Evolutionary conservation across 2,797 vertebrate genomes (phyloP).

Genomic region (Acrocephalus scirpaceus): DNA sequence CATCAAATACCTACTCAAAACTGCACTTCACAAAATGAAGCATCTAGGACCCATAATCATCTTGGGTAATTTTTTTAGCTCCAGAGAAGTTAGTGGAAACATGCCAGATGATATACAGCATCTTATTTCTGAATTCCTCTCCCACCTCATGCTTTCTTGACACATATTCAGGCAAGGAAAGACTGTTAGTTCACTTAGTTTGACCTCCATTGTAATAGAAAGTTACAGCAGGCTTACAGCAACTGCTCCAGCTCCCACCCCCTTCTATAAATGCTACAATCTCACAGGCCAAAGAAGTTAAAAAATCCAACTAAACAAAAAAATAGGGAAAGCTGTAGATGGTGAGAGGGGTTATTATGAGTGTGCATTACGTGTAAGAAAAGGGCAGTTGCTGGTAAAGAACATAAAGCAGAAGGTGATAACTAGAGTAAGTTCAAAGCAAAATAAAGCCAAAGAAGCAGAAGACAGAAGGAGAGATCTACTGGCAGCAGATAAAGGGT

Average conservation of each 20-base stretch:
- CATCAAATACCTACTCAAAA: constrained; percentile 12
- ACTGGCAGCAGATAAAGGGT: neutral
- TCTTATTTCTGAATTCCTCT: neutral
- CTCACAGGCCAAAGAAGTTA: neutral
- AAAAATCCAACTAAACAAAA: neutral
- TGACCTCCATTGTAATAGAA: neutral
- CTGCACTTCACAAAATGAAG: constrained; percentile 2
- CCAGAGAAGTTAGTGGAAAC: neutral
- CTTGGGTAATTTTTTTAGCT: neutral
- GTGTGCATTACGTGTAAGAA: neutral
- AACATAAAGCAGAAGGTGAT: neutral
- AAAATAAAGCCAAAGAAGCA: neutral
- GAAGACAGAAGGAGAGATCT: neutral
- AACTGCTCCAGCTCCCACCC: neutral
- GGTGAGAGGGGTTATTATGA: neutral
- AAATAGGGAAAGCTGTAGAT: neutral
- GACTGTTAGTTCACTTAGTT: neutral
- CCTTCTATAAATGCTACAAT: neutral
- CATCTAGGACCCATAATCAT: neutral
- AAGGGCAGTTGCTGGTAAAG: neutral
- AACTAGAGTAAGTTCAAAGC: neutral
- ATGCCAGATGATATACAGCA: neutral
- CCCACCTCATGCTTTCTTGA: neutral
- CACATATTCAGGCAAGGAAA: neutral
- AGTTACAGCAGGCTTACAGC: neutral